Base-by-base conservation (phyloP, 2,888 invertebrate species). In the Isoperla grammatica region DNA sequence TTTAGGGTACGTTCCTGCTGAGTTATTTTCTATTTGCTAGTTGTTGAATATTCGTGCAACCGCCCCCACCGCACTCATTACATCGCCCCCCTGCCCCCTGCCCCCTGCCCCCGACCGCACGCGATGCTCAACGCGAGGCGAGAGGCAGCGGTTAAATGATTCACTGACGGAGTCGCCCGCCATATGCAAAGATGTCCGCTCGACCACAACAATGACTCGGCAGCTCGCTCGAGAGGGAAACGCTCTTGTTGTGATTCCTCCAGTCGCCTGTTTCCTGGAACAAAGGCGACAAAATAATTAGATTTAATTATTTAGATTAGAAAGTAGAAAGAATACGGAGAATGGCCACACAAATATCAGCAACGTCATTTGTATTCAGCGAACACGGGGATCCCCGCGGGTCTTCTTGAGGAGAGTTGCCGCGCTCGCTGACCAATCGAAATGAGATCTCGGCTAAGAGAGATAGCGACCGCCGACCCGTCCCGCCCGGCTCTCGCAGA, bases 331-430 rank as follows among this genome's bases (percentile, higher is more conserved):
- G 29, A 29, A 39, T 37, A 53, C 53, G 19, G 29, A 29, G 29
- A 23, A 15, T 37, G 17, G 19, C 29, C 8, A 29, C 29, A 29
- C 29, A 8, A 29, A 29, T 8, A 29, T 29, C 29, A 29, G 29
- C 29, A 29, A 29, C 20, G 37, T 37, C 39, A 53, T 53, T 53
- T 35, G 53, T 53, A 53, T 53, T 53, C 53, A 53, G 53, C 39
- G 19, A 15, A 8, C 39, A 37, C 15, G 53, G 39, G n/a, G 12
- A 11, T 9, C 37, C 53, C 15, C 53, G 19, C 1, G 53, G 53
- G 37, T 20, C 53, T 53, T 20, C 39, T 39, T 37, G 29, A 3
- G 29, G 15, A n/a, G n/a, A n/a, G n/a, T n/a, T n/a, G n/a, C n/a
- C n/a, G n/a, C n/a, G 15, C 23, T 37, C 37, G 12, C 53, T 53